These are phyloP conservation scores for Oegoconia quadripuncta DNA, from an alignment of 2,888 invertebrate species.

Conservation along the genomic window DNA sequence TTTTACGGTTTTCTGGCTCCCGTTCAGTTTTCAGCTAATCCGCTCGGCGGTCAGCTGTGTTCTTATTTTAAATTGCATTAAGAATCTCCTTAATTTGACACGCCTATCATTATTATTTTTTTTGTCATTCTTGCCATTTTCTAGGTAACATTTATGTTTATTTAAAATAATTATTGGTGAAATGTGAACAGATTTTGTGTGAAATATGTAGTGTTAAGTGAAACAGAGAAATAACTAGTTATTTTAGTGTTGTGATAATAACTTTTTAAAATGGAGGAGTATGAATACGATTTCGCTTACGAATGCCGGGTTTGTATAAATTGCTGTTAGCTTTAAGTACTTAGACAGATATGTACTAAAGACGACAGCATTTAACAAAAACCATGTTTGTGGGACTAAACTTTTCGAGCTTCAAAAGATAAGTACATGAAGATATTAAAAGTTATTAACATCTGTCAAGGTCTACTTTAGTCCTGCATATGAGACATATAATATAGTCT, in stretches of 20 bases:
- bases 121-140: constrained; percentile 13
- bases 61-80: constrained; percentile 27
- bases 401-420: too few species aligned
- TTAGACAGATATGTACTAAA: too few species aligned
- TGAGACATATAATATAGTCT: too few species aligned
- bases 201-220: constrained; percentile 47
- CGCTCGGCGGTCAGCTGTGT: constrained; percentile 41
- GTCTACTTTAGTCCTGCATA: too few species aligned
- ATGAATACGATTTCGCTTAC: constrained; percentile 83
- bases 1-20: constrained; percentile 62
- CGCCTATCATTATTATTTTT: constrained; percentile 1
- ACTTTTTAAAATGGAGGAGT: constrained; percentile 63
- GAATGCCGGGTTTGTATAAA: constrained; percentile 83
- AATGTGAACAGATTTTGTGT: constrained; percentile 31
- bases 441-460: too few species aligned
- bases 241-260: constrained; percentile 26
- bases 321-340: too few species aligned
- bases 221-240: constrained; percentile 18
- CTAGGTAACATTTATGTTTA: constrained; percentile 32
- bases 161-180: constrained; percentile 13
- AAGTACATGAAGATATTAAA: too few species aligned
- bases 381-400: too few species aligned
- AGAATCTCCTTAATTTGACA: constrained; percentile 11
- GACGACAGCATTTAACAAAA: too few species aligned
- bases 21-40: constrained; percentile 69